Evolutionary conservation across 2,888 invertebrate genomes (phyloP), one percentile per base, ranked within the genome.

Genomic region (Antheraea yamamai): DNA sequence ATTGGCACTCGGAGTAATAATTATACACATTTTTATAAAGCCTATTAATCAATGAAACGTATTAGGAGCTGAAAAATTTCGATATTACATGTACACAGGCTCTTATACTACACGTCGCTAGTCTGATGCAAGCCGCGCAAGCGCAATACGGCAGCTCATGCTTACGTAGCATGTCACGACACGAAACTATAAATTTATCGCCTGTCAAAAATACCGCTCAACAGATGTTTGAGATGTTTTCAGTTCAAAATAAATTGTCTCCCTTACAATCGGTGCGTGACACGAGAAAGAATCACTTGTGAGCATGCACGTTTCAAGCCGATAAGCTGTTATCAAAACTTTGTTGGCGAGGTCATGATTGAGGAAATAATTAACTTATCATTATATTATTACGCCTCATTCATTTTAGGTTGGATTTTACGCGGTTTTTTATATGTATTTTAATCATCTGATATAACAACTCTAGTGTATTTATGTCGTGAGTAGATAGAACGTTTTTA

Each of bases 311-410:
- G 47, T 20, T 39, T 61, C 26, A 61, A 75, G 74, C 73, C 76
- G 79, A 81, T 84, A 82, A 55, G 76, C 71, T 39, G 77, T 80
- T 84, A 82, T 85, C 84, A 77, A 8, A 18, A 35, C 30, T 12
- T 58, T 79, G 77, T 82, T 84, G 83, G 64, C 83, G 85, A 86
- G 87, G 88, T 88, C 85, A 78, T 82, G 85, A 82, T 80, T 85
- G 81, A 83, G 87, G 87, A 85, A 86, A 78, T 78, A 64, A 26
- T 78, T 71, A 71, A 76, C 73, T 78, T 79, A 80, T 80, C 78
- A 76, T 66, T 16, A 71, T 35, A 68, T 66, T 82, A 81, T 77
- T 85, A 81, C 83, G 84, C 80, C 79, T 81, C 76, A 82, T 79
- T 82, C 81, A 73, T 75, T 68, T 75, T 23, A 12, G 73, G 77